Conservation (phyloP, 37 sponge, comb jelly and placozoan species). For the Sycon ciliatum region DNA sequence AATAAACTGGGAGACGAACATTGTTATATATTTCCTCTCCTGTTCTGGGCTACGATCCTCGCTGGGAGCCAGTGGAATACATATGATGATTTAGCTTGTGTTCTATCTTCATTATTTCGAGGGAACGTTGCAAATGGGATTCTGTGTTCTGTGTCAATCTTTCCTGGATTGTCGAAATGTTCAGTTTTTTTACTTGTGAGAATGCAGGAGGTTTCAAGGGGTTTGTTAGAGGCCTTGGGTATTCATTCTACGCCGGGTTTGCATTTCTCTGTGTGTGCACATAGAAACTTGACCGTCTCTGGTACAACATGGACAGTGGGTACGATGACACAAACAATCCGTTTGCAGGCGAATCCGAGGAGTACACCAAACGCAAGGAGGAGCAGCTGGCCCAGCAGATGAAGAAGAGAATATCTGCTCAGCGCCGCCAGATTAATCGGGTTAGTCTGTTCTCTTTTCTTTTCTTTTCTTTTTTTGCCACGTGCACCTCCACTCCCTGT, state of each 20-base stretch:
- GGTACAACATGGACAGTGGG: constrained; percentile 84
- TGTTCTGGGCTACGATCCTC: no score
- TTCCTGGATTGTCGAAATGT: no score
- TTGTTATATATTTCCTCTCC: no score
- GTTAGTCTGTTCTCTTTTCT: constrained; percentile 16
- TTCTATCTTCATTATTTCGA: no score
- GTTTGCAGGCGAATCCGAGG: constrained; percentile 79
- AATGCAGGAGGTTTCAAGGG: background rate
- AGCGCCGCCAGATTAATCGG: constrained; percentile 85
- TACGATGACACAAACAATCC: constrained; percentile 89
- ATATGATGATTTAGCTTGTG: no score
- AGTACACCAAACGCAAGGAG: constrained; percentile 88
- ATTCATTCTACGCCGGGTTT: background rate
- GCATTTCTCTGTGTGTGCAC: constrained; percentile 1
- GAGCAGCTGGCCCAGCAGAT: constrained; percentile 73
- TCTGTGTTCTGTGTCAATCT: no score
- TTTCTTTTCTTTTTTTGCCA: background rate
- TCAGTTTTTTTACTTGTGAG: no score
- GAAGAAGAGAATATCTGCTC: constrained; percentile 86
- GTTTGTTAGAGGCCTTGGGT: background rate
- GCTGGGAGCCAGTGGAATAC: no score
- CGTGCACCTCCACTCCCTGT: no score
- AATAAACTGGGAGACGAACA: no score
- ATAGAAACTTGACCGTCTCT: constrained; percentile 88
- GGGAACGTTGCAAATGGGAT: no score